Evolutionary conservation across 35 echinoderm and acorn worm genomes (phyloP).

Genomic region (Hemicentrotus pulcherrimus): DNA sequence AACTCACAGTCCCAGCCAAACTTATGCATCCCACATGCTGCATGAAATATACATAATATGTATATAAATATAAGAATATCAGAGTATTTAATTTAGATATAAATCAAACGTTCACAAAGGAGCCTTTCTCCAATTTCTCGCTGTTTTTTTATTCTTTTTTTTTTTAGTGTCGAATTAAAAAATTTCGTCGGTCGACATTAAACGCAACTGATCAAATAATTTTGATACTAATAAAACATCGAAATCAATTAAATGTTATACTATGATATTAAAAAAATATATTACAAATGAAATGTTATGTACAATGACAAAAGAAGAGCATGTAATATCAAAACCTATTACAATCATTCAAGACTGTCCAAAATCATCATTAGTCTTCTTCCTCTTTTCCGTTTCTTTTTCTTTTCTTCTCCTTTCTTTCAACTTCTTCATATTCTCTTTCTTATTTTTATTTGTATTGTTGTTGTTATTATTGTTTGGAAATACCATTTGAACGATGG

Average conservation of each 20-base stretch:
- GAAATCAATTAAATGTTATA: too few species aligned
- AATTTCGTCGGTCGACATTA: neutral
- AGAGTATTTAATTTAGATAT: neutral
- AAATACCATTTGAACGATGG: neutral
- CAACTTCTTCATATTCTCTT: too few species aligned
- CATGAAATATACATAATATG: neutral
- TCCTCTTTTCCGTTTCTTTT: too few species aligned
- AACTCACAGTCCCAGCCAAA: slow-evolving; percentile 55
- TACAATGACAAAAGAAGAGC: too few species aligned
- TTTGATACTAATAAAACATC: neutral
- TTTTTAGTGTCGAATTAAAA: neutral
- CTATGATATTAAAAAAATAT: too few species aligned
- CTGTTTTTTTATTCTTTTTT: neutral
- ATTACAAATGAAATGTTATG: too few species aligned
- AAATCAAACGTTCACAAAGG: neutral
- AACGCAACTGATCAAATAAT: neutral
- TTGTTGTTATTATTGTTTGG: neutral
- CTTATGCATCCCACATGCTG: slow-evolving; percentile 51
- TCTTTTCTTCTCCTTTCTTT: too few species aligned
- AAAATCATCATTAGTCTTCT: too few species aligned
- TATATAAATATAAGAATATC: neutral
- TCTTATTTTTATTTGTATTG: neutral
- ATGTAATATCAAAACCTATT: too few species aligned
- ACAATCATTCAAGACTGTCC: too few species aligned
- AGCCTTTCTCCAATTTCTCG: neutral